Evolutionary conservation across 2,113 vertebrate species (phyloP), one percentile per base, ranked within the genome.

Genomic region (Apodemus speciosus): DNA sequence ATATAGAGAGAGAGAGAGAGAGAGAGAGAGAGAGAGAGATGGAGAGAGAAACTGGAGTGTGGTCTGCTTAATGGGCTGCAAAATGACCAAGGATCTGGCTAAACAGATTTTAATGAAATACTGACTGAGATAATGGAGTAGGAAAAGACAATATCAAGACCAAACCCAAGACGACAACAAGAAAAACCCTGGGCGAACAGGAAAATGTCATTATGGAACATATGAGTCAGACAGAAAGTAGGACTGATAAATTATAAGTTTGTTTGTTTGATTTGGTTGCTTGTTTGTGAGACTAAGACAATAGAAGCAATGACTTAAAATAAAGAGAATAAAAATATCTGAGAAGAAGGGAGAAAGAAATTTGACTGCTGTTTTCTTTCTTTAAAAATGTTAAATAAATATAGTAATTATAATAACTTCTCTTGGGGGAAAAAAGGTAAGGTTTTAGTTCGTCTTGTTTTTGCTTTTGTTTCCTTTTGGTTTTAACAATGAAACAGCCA

Each of bases 361-460:
- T 25, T 25, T 2, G 40, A 88, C 20, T 66, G 3, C 38, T 60
- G 56, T 94, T 93, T 92, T 35, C 40, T 81, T 85, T 66, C 51
- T 72, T 60, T 27, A 58, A 56, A 56, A 30, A 16, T 9, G n/a
- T 83, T 9, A 92, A 84, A 75, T 40, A 85, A 88, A 72, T 60
- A 46, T 69, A 40, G 79, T 92, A 53, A 89, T 69, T 2, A 46
- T 23, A 85, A 43, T 93, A 58, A 88, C 49, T 88, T 89, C 40
- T 79, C 91, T 77, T 60, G 56, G 66, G 0, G 1, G 38, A 6
- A 32, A 32, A 62, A 66, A 58, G 3, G 9, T 40, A 9, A 51
- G 21, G 1, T 40, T 92, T 83, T 85, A 20, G 6, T 89, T 92
- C 32, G 0, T 58, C 58, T 62, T 53, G 10, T 21, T 71, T 76